Evolutionary conservation across 2,113 vertebrate species (phyloP).

Genomic region (Phycodurus eques): DNA sequence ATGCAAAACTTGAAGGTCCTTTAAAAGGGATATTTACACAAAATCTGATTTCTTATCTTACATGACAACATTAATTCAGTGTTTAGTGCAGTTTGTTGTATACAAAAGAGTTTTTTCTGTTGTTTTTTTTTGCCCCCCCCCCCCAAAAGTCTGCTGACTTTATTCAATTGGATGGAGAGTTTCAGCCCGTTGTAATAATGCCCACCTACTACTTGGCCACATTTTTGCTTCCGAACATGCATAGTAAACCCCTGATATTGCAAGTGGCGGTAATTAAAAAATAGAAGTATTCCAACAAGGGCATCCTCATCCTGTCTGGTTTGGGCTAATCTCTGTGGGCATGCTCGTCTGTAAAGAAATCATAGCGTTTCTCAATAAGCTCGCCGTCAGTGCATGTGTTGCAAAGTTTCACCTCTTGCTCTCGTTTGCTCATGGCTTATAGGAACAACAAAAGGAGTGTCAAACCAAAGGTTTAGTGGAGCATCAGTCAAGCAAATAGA

Average conservation of each 20-base stretch:
- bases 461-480: constrained; percentile 26
- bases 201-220: neutral
- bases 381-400: constrained; percentile 13
- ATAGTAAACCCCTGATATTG: constrained; percentile 42
- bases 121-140: no score
- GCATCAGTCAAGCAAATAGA: constrained; percentile 19
- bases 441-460: constrained; percentile 15
- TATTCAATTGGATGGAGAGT: neutral
- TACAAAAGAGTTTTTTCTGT: neutral
- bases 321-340: constrained; percentile 23
- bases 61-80: constrained; percentile 40
- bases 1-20: neutral
- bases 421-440: constrained; percentile 8
- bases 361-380: neutral
- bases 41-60: constrained; percentile 28
- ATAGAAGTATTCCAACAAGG: neutral
- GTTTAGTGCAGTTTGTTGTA: neutral
- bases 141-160: neutral
- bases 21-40: constrained; percentile 47
- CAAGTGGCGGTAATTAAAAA: neutral
- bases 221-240: constrained; percentile 33
- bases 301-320: constrained; percentile 1
- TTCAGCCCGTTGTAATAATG: neutral
- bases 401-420: constrained; percentile 18
- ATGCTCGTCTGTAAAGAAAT: constrained; percentile 16